Base-by-base conservation (phyloP, 2,888 invertebrate genomes). In the Microctonus hyperodae region DNA sequence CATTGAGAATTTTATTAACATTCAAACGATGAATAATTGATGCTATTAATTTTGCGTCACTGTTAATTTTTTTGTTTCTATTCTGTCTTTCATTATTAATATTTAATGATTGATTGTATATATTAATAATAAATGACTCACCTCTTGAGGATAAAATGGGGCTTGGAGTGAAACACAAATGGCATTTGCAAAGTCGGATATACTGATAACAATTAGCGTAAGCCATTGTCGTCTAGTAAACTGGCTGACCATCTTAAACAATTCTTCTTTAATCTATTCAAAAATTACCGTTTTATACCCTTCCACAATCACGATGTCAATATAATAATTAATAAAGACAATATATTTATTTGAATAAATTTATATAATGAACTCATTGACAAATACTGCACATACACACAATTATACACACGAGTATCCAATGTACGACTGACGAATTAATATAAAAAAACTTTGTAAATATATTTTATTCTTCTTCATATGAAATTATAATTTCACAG, bases 101-200 rank as follows among this genome's bases (percentile, higher is more conserved):
- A 28, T 28, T 28, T 28, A 7, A 28, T 28, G 28, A 28, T 28
- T 28, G 28, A 28, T 28, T 28, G 28, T 28, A 0, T n/a, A n/a
- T 44, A n/a, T 16, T 7, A 4, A 16, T 31, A 53, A 44, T 22
- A 37, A 4, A 33, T n/a, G 23, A 70, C 89, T 86, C 85, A 93
- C 93, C 89, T 94, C 94, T 78, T 89, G 87, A 0, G 94, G 94
- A 81, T 94, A 95, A 83, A 95, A 94, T 0, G 94, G 94, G 1
- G 94, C 94, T 79, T 94, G 94, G 1, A 94, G 84, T 0, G 94
- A 93, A 1, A 94, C 92, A 83, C 93, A 93, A 70, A 94, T 89
- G 2, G 94, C 94, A 81, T 93, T 92, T 77, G 92, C 92, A 83
- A 94, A 93, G 84, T 94, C 93, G 16, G 92, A 92, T 70, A 93